Conservation (phyloP, 2,888 invertebrate species). For the Pyrochroa serraticornis region DNA sequence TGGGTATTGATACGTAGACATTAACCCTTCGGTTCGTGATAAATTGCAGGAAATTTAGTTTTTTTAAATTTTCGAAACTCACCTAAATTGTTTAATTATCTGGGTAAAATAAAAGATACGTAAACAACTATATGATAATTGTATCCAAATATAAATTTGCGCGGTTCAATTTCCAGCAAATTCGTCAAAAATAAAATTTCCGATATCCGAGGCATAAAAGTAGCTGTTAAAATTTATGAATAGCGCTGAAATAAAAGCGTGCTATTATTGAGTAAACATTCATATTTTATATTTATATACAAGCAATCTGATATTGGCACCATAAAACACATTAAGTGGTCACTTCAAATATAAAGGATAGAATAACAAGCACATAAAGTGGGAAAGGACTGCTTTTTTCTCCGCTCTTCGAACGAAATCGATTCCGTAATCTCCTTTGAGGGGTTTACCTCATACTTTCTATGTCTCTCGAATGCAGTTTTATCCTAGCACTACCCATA, state of each 20-base stretch:
- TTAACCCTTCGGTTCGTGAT: constrained; percentile 15
- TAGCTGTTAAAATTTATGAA: constrained; percentile 17
- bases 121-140: no score
- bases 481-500: constrained; percentile 36
- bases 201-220: constrained; percentile 10
- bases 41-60: constrained; percentile 20
- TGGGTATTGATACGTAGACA: constrained; percentile 18
- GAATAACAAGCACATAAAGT: constrained; percentile 56
- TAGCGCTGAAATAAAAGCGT: constrained; percentile 23
- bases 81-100: constrained; percentile 15
- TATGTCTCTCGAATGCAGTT: constrained; percentile 36
- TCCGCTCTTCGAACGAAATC: constrained; percentile 51
- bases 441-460: constrained; percentile 46
- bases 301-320: constrained; percentile 52
- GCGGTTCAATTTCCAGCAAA: constrained; percentile 13
- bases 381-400: constrained; percentile 45
- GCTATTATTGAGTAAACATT: constrained; percentile 34
- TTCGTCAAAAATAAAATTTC: constrained; percentile 11
- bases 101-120: no score
- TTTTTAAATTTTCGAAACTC: constrained; percentile 12
- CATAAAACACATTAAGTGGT: constrained; percentile 56
- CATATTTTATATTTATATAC: constrained; percentile 50
- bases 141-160: not conserved
- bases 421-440: constrained; percentile 54
- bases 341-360: constrained; percentile 56